Evolutionary conservation across 1,140 invertebrate species (phyloP).

Genomic region (Temnothorax longispinosus): DNA sequence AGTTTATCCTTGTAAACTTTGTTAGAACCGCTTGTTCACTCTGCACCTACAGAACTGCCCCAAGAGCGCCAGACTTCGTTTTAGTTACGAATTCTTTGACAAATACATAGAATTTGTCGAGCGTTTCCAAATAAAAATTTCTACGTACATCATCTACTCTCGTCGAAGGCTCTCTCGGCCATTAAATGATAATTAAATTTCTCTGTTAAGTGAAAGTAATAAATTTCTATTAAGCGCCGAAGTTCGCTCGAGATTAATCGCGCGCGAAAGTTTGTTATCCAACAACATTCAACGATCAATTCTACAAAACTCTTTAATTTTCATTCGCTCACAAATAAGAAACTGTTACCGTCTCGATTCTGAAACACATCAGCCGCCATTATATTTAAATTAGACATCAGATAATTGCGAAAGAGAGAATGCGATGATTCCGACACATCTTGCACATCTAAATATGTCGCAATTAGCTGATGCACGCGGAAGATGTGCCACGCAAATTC

Average conservation of each 20-base stretch:
- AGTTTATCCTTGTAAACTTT: slow-evolving; percentile 51
- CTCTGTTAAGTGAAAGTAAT: slow-evolving; percentile 23
- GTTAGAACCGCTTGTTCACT: slow-evolving; percentile 35
- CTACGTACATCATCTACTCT: background rate
- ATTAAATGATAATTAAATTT: slow-evolving; percentile 33
- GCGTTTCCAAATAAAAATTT: slow-evolving; percentile 20
- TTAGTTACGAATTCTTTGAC: slow-evolving; percentile 38
- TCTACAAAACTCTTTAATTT: slow-evolving; percentile 5
- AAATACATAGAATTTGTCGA: slow-evolving; percentile 5
- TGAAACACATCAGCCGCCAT: background rate
- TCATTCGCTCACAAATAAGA: background rate
- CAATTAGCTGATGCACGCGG: slow-evolving; percentile 65
- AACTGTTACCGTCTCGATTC: background rate
- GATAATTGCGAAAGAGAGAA: background rate
- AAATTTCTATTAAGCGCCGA: slow-evolving; percentile 31
- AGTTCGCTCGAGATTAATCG: slow-evolving; percentile 26
- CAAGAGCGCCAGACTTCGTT: slow-evolving; percentile 6
- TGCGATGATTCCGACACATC: slow-evolving; percentile 9
- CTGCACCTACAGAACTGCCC: background rate
- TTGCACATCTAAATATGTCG: slow-evolving; percentile 55
- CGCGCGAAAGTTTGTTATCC: slow-evolving; percentile 2
- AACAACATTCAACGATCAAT: background rate
- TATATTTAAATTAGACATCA: background rate
- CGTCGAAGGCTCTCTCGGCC: background rate
- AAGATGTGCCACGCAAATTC: slow-evolving; percentile 61